These are phyloP conservation scores for Acronicta alni DNA, from an alignment of 2,888 invertebrate species.

Conservation along the genomic window DNA sequence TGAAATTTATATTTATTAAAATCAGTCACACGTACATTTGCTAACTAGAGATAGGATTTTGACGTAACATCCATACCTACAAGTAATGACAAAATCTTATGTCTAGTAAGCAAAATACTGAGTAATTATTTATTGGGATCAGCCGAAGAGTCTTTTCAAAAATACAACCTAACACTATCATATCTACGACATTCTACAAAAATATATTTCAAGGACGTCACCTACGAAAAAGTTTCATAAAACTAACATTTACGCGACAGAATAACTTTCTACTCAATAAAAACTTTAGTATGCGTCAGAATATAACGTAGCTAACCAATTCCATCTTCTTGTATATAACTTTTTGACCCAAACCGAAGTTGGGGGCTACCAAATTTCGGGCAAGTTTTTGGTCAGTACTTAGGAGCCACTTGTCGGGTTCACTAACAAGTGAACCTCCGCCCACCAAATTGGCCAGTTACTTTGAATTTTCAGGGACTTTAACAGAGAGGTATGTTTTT, in stretches of 20 bases:
- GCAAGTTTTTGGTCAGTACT: slow-evolving; percentile 52
- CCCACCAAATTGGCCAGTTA: slow-evolving; percentile 51
- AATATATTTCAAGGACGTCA: neutral
- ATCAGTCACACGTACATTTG: no score
- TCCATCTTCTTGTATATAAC: slow-evolving; percentile 39
- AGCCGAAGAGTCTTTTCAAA: no score
- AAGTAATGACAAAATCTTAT: no score
- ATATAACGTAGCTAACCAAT: slow-evolving; percentile 55
- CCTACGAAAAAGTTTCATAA: slow-evolving; percentile 2
- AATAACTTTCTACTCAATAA: slow-evolving; percentile 24
- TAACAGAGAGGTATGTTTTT: slow-evolving; percentile 47
- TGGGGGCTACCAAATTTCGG: slow-evolving; percentile 30
- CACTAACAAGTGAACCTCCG: slow-evolving; percentile 44
- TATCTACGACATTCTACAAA: neutral
- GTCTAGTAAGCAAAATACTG: no score
- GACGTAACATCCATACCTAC: no score
- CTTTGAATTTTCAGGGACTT: slow-evolving; percentile 52
- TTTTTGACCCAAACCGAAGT: slow-evolving; percentile 51
- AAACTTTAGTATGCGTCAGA: slow-evolving; percentile 43
- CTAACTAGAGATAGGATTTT: no score
- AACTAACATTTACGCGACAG: slow-evolving; percentile 5
- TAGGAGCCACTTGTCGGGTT: slow-evolving; percentile 34
- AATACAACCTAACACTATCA: no score
- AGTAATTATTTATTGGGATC: no score
- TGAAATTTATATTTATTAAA: no score